Conservation (phyloP, 1,140 invertebrate genomes). For the Berghia stephanieae region DNA sequence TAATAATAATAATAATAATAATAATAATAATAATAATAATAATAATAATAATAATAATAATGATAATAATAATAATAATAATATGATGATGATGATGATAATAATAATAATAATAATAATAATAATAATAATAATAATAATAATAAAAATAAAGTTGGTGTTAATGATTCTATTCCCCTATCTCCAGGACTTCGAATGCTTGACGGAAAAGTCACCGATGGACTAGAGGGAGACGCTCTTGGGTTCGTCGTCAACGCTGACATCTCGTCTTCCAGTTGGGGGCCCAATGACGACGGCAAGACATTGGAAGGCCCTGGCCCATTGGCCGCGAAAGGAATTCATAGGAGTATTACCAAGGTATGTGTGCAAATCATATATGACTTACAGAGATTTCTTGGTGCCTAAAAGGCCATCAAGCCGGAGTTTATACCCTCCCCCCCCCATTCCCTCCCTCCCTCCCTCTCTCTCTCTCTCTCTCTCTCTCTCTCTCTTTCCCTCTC, state of each 20-base stretch:
- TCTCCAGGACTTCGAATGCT: slow-evolving; percentile 91
- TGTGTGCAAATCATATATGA: too few relatives aligned
- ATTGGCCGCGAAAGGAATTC: slow-evolving; percentile 78
- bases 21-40: too few relatives aligned
- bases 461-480: neutral
- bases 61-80: too few relatives aligned
- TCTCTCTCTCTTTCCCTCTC: neutral
- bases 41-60: too few relatives aligned
- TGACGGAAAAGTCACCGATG: slow-evolving; percentile 97
- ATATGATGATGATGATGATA: too few relatives aligned
- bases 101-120: too few relatives aligned
- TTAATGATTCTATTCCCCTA: too few relatives aligned
- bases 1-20: too few relatives aligned
- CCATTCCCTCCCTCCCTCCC: neutral
- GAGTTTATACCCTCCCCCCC: neutral
- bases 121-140: too few relatives aligned
- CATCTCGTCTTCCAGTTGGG: slow-evolving; percentile 98
- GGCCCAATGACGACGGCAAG: slow-evolving; percentile 81
- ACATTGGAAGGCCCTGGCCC: slow-evolving; percentile 88
- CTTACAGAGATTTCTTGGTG: neutral
- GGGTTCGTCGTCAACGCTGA: slow-evolving; percentile 94
- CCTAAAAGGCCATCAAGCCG: neutral
- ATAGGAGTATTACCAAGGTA: slow-evolving; percentile 78
- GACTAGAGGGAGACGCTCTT: slow-evolving; percentile 92
- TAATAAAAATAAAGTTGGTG: too few relatives aligned